These are phyloP conservation scores for Rutpela maculata DNA, from an alignment of 2,888 invertebrate genomes.

Conservation along the genomic window DNA sequence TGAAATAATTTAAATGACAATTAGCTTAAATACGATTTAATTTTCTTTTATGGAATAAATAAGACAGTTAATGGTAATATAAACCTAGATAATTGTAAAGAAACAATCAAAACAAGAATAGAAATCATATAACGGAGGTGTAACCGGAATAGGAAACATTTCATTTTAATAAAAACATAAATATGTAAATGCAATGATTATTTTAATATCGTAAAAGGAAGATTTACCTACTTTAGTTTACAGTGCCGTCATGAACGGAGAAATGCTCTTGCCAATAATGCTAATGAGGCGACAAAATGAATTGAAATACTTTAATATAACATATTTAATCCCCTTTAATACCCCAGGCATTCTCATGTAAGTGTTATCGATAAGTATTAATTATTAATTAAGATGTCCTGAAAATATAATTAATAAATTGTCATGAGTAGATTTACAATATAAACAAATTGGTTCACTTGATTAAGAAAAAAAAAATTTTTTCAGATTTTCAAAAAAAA, in stretches of 20 bases:
- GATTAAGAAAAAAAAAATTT: too few relatives aligned
- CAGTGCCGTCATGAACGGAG: not conserved
- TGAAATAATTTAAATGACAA: not conserved
- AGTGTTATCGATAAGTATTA: too few relatives aligned
- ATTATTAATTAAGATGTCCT: too few relatives aligned
- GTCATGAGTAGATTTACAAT: too few relatives aligned
- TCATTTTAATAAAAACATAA: not conserved
- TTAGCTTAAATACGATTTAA: not conserved
- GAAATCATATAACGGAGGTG: not conserved
- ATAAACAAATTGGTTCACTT: too few relatives aligned
- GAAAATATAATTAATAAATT: too few relatives aligned
- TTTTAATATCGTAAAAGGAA: not conserved
- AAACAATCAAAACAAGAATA: not conserved
- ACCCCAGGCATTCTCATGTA: too few relatives aligned
- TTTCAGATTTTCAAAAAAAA: too few relatives aligned
- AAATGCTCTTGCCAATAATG: too few relatives aligned
- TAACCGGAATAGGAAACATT: constrained; percentile 4
- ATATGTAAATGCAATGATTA: not conserved
- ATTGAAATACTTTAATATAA: too few relatives aligned
- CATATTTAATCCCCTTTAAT: too few relatives aligned
- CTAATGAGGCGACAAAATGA: too few relatives aligned
- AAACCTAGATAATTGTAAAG: not conserved
- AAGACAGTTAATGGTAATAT: not conserved
- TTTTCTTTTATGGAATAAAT: constrained; percentile 4
- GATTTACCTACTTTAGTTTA: not conserved